These are phyloP conservation scores for Tanypteryx hageni DNA, from an alignment of 2,888 invertebrate species.

Conservation along the genomic window DNA sequence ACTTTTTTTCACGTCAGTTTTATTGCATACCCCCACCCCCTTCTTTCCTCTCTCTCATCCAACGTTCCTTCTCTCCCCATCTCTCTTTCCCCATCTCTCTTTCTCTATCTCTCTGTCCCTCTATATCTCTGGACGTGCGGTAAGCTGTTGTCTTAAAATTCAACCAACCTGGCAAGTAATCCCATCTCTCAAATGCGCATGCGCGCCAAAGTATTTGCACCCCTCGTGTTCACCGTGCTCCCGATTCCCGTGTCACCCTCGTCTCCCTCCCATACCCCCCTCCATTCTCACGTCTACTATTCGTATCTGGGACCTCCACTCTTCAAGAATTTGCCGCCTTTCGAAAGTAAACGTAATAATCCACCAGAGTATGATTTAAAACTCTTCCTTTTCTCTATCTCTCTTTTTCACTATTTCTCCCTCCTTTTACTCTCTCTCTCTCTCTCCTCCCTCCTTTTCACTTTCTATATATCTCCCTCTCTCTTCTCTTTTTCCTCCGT, in stretches of 20 bases:
- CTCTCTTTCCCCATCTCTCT: neutral
- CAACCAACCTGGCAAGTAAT: conserved; percentile 30
- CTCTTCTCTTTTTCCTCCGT: neutral
- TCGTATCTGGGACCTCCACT: neutral
- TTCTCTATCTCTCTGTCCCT: neutral
- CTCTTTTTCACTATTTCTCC: neutral
- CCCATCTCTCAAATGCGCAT: conserved; percentile 35
- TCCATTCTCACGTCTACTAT: neutral
- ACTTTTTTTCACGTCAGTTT: conserved; percentile 40
- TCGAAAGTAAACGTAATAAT: neutral
- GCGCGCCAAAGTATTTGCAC: neutral
- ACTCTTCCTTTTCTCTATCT: neutral
- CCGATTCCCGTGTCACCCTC: neutral
- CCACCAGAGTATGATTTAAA: conserved; percentile 22
- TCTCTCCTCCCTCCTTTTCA: neutral
- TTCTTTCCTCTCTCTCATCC: neutral
- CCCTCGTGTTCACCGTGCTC: neutral
- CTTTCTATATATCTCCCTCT: neutral
- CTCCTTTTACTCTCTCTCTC: neutral
- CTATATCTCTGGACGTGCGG: conserved; percentile 35
- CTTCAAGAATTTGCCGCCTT: too few relatives aligned
- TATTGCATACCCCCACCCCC: neutral
- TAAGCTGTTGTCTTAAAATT: conserved; percentile 62
- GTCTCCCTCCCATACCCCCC: neutral
- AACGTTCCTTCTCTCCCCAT: neutral